Percentiles rank a stretch among this genome's conserved stretches.
phyloP scores from a whole-genome alignment of 2,797 vertebrate species.

The Anisognathus igniventris region DNA sequence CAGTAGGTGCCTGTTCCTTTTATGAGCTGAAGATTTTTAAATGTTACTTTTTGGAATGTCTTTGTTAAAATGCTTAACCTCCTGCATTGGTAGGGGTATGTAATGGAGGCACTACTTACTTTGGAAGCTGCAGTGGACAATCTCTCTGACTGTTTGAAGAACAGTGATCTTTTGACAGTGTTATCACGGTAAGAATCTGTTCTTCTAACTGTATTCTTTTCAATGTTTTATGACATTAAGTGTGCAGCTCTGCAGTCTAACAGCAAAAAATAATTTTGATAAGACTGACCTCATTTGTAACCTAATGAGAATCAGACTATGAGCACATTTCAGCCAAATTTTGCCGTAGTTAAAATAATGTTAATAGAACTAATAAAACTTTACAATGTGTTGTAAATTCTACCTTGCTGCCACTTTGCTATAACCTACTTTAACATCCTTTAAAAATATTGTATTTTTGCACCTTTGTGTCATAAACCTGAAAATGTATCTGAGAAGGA shows the following conservation, averaged over 20 bases:
- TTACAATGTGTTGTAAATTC: background rate
- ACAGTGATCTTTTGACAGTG: conserved; percentile 92
- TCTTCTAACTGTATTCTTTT: background rate
- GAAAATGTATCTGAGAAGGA: background rate
- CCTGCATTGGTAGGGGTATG: conserved; percentile 85
- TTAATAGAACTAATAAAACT: background rate
- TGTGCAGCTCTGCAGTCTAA: background rate
- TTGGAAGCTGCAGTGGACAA: conserved; percentile 96
- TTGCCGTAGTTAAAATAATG: background rate
- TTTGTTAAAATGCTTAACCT: background rate
- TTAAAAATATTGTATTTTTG: background rate
- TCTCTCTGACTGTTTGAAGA: conserved; percentile 95
- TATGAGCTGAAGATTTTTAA: background rate
- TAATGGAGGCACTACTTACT: conserved; percentile 96
- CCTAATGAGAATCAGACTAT: background rate
- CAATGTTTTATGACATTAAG: background rate
- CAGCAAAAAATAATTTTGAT: background rate
- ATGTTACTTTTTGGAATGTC: background rate
- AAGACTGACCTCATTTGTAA: background rate
- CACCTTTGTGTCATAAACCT: background rate
- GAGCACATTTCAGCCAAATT: background rate
- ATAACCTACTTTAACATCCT: background rate
- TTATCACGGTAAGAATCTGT: conserved; percentile 85
- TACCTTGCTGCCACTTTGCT: background rate
- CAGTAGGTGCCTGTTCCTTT: background rate